Evolutionary conservation across 1,140 invertebrate genomes (phyloP).

Genomic region (Drosophila kanapiae): DNA sequence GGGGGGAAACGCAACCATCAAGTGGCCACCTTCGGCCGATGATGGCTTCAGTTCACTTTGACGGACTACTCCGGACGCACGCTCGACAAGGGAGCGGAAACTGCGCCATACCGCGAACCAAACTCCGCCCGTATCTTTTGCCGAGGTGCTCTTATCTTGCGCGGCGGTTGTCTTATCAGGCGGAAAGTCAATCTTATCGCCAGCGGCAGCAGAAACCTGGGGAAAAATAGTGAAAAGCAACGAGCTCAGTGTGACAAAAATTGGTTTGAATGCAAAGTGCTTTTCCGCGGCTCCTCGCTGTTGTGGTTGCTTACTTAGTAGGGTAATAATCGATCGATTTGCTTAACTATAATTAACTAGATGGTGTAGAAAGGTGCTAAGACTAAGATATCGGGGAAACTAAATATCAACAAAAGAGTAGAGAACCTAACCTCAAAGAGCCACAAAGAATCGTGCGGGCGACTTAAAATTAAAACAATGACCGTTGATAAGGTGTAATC

Average conservation of each 20-base stretch:
- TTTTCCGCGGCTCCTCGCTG: constrained; percentile 18
- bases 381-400: not conserved
- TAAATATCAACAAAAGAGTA: not conserved
- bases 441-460: not conserved
- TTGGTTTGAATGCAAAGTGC: constrained; percentile 42
- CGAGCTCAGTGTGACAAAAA: constrained; percentile 35
- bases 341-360: constrained; percentile 1
- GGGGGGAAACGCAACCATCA: not conserved
- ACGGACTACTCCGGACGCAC: constrained; percentile 41
- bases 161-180: constrained; percentile 42
- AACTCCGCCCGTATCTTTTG: constrained; percentile 21
- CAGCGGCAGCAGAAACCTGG: constrained; percentile 8
- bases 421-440: constrained; percentile 34
- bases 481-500: constrained; percentile 18
- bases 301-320: constrained; percentile 6
- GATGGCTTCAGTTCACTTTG: constrained; percentile 45
- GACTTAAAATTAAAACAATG: not conserved
- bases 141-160: constrained; percentile 37
- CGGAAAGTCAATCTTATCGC: constrained; percentile 50
- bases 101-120: constrained; percentile 20
- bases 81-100: constrained; percentile 15
- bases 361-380: not conserved
- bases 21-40: constrained; percentile 27
- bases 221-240: constrained; percentile 34
- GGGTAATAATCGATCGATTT: constrained; percentile 14